Percentiles rank a stretch among this genome's conserved stretches.
Evolutionary conservation across 2,113 vertebrate genomes (phyloP).

Genomic region (Petromus typicus): DNA sequence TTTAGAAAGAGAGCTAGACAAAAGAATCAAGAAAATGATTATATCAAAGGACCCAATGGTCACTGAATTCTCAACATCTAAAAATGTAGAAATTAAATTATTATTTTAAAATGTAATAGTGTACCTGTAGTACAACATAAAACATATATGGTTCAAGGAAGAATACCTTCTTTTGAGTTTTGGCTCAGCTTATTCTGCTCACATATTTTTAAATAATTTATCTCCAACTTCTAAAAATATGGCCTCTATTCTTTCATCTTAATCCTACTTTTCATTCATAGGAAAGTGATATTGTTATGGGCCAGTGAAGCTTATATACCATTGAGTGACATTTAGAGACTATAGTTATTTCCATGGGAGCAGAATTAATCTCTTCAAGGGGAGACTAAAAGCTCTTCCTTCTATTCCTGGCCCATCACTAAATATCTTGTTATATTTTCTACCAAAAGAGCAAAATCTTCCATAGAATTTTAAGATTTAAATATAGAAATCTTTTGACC

Average conservation of each 20-base stretch:
- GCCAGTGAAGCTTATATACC: conserved; percentile 78
- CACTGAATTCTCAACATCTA: background rate
- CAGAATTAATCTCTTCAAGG: conserved; percentile 75
- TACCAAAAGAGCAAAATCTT: conserved; percentile 30
- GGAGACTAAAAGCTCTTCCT: background rate
- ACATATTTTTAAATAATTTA: conserved; percentile 72
- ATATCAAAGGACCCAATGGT: background rate
- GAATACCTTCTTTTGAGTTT: background rate
- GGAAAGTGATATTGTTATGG: conserved; percentile 79
- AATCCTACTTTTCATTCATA: conserved; percentile 77
- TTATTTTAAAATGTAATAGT: background rate
- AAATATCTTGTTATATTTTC: conserved; percentile 16
- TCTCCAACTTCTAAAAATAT: conserved; percentile 71
- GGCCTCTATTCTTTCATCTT: conserved; percentile 77
- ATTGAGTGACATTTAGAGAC: conserved; percentile 78
- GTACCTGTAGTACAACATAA: background rate
- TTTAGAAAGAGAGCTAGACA: background rate
- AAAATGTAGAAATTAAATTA: conserved; percentile 38
- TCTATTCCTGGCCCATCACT: background rate
- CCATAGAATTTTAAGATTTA: background rate
- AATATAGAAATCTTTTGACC: background rate
- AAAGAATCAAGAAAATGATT: conserved; percentile 21
- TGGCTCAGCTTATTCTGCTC: conserved; percentile 51
- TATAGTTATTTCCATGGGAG: conserved; percentile 65
- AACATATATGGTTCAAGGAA: conserved; percentile 26